phyloP scores from a whole-genome alignment of 2,113 vertebrate species.

The Charadrius vociferus region DNA sequence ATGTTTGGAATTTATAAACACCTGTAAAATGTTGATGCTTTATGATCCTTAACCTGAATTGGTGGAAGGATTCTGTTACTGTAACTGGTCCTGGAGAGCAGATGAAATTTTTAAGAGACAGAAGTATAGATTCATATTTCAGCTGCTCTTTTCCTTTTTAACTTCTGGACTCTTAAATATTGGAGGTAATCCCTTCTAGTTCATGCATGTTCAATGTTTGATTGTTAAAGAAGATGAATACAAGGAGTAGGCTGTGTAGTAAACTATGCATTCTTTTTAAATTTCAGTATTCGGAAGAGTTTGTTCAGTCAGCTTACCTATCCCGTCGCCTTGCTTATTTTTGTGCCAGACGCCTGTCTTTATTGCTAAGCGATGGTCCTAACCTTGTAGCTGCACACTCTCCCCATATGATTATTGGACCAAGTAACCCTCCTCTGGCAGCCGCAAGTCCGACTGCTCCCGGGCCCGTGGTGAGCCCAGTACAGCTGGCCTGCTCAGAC shows the following conservation, averaged over 20 bases:
- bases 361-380: slow-evolving; percentile 71
- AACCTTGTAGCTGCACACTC: slow-evolving; percentile 64
- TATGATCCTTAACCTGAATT: not conserved
- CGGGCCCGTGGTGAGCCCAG: slow-evolving; percentile 36
- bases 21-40: not conserved
- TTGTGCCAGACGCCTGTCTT: slow-evolving; percentile 76
- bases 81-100: not conserved
- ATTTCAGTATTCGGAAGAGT: slow-evolving; percentile 79
- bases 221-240: not conserved
- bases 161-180: not conserved
- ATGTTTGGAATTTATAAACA: not conserved
- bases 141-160: not conserved
- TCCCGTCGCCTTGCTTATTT: slow-evolving; percentile 81
- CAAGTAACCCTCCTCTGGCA: slow-evolving; percentile 60
- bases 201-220: not conserved
- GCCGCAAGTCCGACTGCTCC: slow-evolving; percentile 59
- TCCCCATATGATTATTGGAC: slow-evolving; percentile 70
- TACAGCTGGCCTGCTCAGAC: slow-evolving; percentile 71
- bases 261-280: not conserved
- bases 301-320: slow-evolving; percentile 82
- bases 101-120: not conserved
- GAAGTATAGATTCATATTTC: not conserved
- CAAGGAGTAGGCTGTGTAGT: not conserved
- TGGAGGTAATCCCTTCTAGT: not conserved
- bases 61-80: not conserved